A percentile compares a stretch with the other conserved stretches of the same genome.
These are phyloP conservation scores for Triplophysa tibetana DNA, from an alignment of 2,113 vertebrate species.

Conservation along the genomic window DNA sequence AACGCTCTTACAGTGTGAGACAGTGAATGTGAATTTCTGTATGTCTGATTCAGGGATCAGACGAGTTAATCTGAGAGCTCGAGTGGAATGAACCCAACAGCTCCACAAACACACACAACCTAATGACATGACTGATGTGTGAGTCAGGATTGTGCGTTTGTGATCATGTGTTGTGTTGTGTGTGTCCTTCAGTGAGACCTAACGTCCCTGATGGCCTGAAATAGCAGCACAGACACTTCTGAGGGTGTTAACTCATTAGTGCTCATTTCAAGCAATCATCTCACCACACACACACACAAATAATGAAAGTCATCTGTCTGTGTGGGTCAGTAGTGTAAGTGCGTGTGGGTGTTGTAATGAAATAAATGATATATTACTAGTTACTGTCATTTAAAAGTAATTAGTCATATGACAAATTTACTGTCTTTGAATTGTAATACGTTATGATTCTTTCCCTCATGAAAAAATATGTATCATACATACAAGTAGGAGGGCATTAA, in stretches of 20 bases:
- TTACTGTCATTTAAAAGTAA: too few species aligned
- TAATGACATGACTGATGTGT: neutral
- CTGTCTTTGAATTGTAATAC: too few species aligned
- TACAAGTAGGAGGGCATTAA: too few species aligned
- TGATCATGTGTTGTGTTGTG: neutral
- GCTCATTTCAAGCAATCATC: neutral
- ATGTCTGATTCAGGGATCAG: conserved; percentile 38
- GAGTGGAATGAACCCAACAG: conserved; percentile 33
- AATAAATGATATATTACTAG: too few species aligned
- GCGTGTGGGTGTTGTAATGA: too few species aligned
- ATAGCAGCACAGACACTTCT: conserved; percentile 7
- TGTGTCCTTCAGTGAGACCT: neutral
- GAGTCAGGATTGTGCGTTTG: neutral
- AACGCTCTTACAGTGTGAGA: neutral
- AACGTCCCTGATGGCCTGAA: neutral
- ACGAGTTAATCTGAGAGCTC: conserved; percentile 39
- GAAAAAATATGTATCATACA: too few species aligned
- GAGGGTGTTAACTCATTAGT: conserved; percentile 17
- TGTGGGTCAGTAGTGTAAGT: too few species aligned
- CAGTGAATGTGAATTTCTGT: neutral
- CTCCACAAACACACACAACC: conserved; percentile 16
- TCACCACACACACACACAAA: too few species aligned
- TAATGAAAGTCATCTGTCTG: too few species aligned
- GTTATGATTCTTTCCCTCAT: too few species aligned
- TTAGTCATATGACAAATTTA: too few species aligned